Evolutionary conservation across 2,797 vertebrate species (phyloP).

Genomic region (Diplodus sargus): DNA sequence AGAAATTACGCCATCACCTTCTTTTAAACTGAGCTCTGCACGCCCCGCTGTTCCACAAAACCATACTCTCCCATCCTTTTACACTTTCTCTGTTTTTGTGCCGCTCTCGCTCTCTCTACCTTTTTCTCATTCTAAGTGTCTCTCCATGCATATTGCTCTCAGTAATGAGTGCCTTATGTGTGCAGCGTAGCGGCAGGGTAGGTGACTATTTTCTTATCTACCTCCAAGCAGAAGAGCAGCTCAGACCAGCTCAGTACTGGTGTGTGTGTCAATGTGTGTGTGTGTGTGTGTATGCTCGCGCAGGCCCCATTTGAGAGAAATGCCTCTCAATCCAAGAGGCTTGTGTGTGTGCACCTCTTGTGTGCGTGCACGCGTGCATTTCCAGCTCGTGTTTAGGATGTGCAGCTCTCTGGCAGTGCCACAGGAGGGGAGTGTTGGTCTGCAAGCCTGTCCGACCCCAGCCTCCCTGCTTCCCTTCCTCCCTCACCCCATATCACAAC

Average conservation of each 20-base stretch:
- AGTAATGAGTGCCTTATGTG: conserved; percentile 73
- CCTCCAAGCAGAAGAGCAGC: conserved; percentile 67
- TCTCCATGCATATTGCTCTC: conserved; percentile 67
- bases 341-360: not conserved
- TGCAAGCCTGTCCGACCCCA: conserved; percentile 59
- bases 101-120: conserved; percentile 21
- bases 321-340: conserved; percentile 12
- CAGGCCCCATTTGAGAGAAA: conserved; percentile 6
- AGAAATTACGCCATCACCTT: conserved; percentile 45
- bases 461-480: conserved; percentile 24
- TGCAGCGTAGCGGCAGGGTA: conserved; percentile 46
- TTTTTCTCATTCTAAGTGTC: conserved; percentile 51
- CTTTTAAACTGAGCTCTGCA: conserved; percentile 44
- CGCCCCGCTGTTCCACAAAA: conserved; percentile 34
- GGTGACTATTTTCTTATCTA: conserved; percentile 76
- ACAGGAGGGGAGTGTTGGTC: conserved; percentile 84
- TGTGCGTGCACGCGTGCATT: not conserved
- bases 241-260: conserved; percentile 45
- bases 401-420: conserved; percentile 82
- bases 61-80: conserved; percentile 33
- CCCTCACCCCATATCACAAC: conserved; percentile 47
- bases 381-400: conserved; percentile 46
- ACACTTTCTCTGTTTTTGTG: conserved; percentile 39
- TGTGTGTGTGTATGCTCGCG: not conserved
- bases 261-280: conserved; percentile 14